Percentiles rank a stretch among this genome's conserved stretches.
phyloP scores from a whole-genome alignment of 2,888 invertebrate genomes.

The Epirrita christyi region DNA sequence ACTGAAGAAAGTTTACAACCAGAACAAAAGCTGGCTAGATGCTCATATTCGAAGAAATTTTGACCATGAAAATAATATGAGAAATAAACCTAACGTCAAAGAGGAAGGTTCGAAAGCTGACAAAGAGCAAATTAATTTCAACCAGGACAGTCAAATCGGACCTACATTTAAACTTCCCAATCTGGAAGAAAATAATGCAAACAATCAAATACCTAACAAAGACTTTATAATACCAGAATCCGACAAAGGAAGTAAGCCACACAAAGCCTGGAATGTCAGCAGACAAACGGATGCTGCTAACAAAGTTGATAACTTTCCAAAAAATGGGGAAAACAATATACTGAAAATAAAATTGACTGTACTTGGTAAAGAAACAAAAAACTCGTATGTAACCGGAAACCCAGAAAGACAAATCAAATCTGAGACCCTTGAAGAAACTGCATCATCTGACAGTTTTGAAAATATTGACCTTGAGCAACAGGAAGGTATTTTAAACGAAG shows the following conservation, averaged over 20 bases:
- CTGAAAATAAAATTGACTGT: slow-evolving; percentile 8
- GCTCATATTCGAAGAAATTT: slow-evolving; percentile 64
- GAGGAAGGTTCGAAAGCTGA: slow-evolving; percentile 2
- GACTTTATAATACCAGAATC: slow-evolving; percentile 26
- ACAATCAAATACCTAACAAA: not conserved
- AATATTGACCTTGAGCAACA: slow-evolving; percentile 22
- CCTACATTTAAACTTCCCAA: slow-evolving; percentile 15
- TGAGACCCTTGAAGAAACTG: slow-evolving; percentile 9
- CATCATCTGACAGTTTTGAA: slow-evolving; percentile 20
- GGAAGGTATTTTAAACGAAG: slow-evolving; percentile 16
- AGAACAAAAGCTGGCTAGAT: slow-evolving; percentile 75
- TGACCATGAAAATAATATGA: slow-evolving; percentile 37
- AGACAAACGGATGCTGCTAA: slow-evolving; percentile 8
- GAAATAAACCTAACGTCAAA: slow-evolving; percentile 13
- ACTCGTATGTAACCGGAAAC: slow-evolving; percentile 13
- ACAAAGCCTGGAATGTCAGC: slow-evolving; percentile 21
- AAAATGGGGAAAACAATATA: slow-evolving; percentile 8
- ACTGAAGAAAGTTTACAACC: slow-evolving; percentile 66
- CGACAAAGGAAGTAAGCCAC: slow-evolving; percentile 23
- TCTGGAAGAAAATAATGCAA: slow-evolving; percentile 12
- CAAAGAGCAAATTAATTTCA: slow-evolving; percentile 4
- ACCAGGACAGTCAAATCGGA: not conserved
- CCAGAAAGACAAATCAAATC: slow-evolving; percentile 31
- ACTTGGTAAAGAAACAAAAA: not conserved
- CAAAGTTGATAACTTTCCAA: slow-evolving; percentile 1